Base-by-base conservation (phyloP, 2,797 vertebrate species). In the Natrix natrix region DNA sequence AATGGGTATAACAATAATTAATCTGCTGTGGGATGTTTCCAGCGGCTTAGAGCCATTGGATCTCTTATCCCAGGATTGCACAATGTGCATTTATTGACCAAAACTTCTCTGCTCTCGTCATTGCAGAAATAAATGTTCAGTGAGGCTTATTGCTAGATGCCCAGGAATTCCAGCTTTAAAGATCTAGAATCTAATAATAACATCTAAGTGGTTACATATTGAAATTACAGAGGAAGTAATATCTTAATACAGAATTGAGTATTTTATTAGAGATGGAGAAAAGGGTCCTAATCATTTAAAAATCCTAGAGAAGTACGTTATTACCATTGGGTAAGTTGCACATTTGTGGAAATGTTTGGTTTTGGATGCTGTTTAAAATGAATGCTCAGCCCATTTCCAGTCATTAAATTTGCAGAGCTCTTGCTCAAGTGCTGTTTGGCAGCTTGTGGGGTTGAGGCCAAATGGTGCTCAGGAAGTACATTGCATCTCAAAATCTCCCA, bases 341-440 rank as follows among this genome's bases (percentile, higher is more conserved):
- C 56, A 88, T 60, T 26, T 60, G 43, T 48, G 90, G 66, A 48
- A 63, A 26, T 28, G 20, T 8, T 43, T 89, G 3, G 3, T 55
- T 61, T 83, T 89, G 86, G 20, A 32, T 14, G 57, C 90, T 89
- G 37, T 66, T 93, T 93, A 78, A 88, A 91, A 78, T 87, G 91
- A 93, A 93, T 89, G 90, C 87, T 48, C 87, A 88, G 26, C 69
- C 66, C 90, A 91, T 93, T 93, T 89, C 87, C 43, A 78, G 43
- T 91, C 93, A 93, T 93, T 93, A 93, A 93, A 91, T 91, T 93
- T 93, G 88, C 93, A 93, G 12, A 32, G 57, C 83, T 69, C 60
- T 93, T 8, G 7, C 54, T 74, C 12, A 14, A 54, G 83, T 61
- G 28, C 89, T 16, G 78, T 16, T 32, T 28, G 86, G 52, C n/a